Evolutionary conservation across 2,888 invertebrate species (phyloP).

Genomic region (Orthosia gothica): DNA sequence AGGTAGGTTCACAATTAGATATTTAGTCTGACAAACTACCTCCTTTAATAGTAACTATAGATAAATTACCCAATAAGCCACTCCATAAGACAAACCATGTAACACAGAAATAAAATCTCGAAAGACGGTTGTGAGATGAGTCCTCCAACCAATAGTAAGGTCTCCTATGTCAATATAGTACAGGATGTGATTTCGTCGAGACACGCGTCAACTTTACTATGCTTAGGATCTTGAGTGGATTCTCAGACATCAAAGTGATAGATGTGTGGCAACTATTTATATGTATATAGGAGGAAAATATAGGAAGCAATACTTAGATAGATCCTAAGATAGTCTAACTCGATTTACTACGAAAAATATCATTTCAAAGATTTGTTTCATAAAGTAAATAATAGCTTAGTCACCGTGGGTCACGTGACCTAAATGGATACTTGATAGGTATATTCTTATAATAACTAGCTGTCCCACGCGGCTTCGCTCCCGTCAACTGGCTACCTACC

Average conservation of each 20-base stretch:
- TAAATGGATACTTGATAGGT: no score
- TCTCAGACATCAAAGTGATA: slow-evolving; percentile 60
- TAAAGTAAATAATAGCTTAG: no score
- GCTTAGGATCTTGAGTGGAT: slow-evolving; percentile 65
- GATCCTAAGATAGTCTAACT: not conserved
- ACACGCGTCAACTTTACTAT: slow-evolving; percentile 71
- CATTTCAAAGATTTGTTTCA: not conserved
- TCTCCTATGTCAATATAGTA: slow-evolving; percentile 77
- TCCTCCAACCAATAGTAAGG: slow-evolving; percentile 62
- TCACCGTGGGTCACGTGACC: no score
- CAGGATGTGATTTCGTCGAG: slow-evolving; percentile 81
- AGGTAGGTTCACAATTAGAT: no score
- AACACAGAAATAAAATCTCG: not conserved
- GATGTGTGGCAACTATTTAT: slow-evolving; percentile 38
- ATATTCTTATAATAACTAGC: no score
- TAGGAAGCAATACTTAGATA: not conserved
- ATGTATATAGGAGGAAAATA: not conserved
- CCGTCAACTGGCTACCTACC: no score
- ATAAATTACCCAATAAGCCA: no score
- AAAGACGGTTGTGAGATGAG: not conserved
- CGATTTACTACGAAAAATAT: not conserved
- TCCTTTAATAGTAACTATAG: no score
- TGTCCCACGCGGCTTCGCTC: no score
- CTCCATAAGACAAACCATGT: no score
- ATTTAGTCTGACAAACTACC: no score